These are phyloP conservation scores for Scaeva pyrastri DNA, from an alignment of 2,888 invertebrate species.

Conservation along the genomic window DNA sequence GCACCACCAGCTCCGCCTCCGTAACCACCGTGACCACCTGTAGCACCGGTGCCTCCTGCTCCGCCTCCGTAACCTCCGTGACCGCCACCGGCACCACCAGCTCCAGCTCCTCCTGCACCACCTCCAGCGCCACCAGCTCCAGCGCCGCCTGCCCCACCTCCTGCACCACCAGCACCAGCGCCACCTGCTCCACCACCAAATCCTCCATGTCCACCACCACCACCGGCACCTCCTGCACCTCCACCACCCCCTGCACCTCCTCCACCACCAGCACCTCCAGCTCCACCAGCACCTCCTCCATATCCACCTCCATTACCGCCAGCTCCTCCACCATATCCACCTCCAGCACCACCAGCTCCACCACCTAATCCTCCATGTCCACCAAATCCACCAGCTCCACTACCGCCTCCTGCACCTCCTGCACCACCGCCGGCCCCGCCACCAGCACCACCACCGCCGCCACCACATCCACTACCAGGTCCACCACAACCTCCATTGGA, in stretches of 20 bases:
- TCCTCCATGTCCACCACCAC: conserved; percentile 26
- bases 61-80: no score
- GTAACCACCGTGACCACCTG: conserved; percentile 52
- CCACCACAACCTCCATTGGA: conserved; percentile 65
- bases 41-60: conserved; percentile 41
- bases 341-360: conserved; percentile 26
- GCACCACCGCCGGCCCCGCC: conserved; percentile 64
- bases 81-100: conserved; percentile 35
- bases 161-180: conserved; percentile 48
- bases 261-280: conserved; percentile 10
- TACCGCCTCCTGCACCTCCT: conserved; percentile 54
- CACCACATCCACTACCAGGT: conserved; percentile 63
- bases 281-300: conserved; percentile 40
- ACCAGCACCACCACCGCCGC: conserved; percentile 68
- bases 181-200: conserved; percentile 35
- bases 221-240: conserved; percentile 8
- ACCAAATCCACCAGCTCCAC: conserved; percentile 39
- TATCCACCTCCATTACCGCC: conserved; percentile 25
- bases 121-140: conserved; percentile 35
- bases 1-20: conserved; percentile 56
- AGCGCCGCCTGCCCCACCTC: conserved; percentile 39
- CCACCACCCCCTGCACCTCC: conserved; percentile 27
- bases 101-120: conserved; percentile 50
- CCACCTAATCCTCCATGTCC: conserved; percentile 18
- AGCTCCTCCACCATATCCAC: conserved; percentile 43